Evolutionary conservation across 1,140 invertebrate species (phyloP), one percentile per base, ranked within the genome.

Genomic region (Matsumurasca onukii): DNA sequence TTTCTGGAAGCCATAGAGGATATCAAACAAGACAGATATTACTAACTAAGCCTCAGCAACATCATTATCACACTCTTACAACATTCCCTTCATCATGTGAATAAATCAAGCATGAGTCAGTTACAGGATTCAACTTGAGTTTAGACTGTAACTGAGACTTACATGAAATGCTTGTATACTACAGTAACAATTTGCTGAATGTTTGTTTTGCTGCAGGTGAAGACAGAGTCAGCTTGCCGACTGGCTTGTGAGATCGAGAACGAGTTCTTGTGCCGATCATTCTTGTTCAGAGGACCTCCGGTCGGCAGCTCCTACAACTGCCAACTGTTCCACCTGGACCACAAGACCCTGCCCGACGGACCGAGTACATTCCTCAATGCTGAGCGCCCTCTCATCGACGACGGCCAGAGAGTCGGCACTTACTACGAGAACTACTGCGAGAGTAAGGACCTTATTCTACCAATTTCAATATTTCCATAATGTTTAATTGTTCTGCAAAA

Each of bases 391-490:
- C 82, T 97, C 17, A 91, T 97, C 71, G 94, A 97, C 78, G 92
- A 93, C 69, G 94, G 94, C 12, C 92, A 94, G 76, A 85, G 92
- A 22, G 89, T 94, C 70, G 94, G 94, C 65, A 88, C 87, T 69
- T 97, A 96, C 79, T 92, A 88, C 77, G 95, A 97, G 80, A 95
- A 96, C 78, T 85, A 86, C 76, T 97, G 95, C 77, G 91, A 94
- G 76, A 92, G 86, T 87, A 77, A 79, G 75, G n/a, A n/a, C n/a
- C n/a, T n/a, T n/a, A n/a, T n/a, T n/a, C n/a, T n/a, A n/a, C n/a
- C n/a, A n/a, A n/a, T n/a, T n/a, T n/a, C n/a, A n/a, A n/a, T n/a
- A n/a, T n/a, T n/a, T n/a, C n/a, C n/a, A n/a, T n/a, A n/a, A n/a
- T n/a, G n/a, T n/a, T n/a, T n/a, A n/a, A n/a, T n/a, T n/a, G n/a